Percentiles rank a stretch among this genome's conserved stretches.
phyloP scores from a whole-genome alignment of 1,140 invertebrate species.

The Campoletis sonorensis region DNA sequence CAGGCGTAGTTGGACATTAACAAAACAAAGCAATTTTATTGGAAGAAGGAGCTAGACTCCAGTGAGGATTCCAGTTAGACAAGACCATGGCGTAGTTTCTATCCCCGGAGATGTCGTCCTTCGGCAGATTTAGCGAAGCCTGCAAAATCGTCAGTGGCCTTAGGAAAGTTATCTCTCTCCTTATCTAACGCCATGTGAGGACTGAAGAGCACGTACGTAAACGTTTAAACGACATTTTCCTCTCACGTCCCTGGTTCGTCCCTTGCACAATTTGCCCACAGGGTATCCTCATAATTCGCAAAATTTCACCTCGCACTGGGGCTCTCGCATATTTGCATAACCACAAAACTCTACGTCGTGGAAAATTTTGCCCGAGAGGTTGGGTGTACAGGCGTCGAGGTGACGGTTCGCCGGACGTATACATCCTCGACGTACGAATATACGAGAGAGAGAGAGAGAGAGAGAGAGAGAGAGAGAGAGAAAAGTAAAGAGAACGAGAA shows the following conservation, averaged over 20 bases:
- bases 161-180: neutral
- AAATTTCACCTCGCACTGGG: slow-evolving; percentile 12
- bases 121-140: no score
- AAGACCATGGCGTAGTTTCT: no score
- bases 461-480: neutral
- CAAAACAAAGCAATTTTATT: no score
- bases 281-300: slow-evolving; percentile 26
- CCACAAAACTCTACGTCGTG: neutral
- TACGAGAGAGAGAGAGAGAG: neutral
- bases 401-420: slow-evolving; percentile 1
- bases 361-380: slow-evolving; percentile 8
- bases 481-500: neutral
- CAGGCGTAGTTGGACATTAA: no score
- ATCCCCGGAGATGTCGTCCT: no score
- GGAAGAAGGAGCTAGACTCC: no score
- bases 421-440: neutral
- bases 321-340: slow-evolving; percentile 35
- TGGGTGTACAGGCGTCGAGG: neutral
- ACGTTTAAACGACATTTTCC: slow-evolving; percentile 14
- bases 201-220: neutral
- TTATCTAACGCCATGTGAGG: neutral
- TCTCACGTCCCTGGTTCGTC: neutral
- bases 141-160: no score
- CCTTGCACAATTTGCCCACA: neutral
- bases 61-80: no score